phyloP scores from a whole-genome alignment of 2,797 vertebrate species.

The Momotus momota region DNA sequence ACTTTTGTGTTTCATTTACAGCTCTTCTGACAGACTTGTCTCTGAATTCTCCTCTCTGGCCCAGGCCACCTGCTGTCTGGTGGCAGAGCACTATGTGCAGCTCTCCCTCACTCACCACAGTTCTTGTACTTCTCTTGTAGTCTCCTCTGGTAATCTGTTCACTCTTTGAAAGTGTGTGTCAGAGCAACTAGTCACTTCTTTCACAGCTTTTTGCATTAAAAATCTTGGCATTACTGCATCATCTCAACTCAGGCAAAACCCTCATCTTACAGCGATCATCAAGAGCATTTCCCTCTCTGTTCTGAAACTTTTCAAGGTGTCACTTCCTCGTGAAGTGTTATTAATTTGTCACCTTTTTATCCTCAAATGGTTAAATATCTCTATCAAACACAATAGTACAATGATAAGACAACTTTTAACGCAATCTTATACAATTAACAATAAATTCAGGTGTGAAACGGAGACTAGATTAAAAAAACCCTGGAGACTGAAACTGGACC shows the following conservation, averaged over 20 bases:
- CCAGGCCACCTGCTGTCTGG: not conserved
- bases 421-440: not conserved
- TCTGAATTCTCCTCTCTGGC: not conserved
- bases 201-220: not conserved
- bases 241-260: not conserved
- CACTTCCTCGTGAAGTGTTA: not conserved
- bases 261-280: not conserved
- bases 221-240: not conserved
- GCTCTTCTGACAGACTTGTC: not conserved
- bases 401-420: not conserved
- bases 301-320: not conserved
- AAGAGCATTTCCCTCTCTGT: not conserved
- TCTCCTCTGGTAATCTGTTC: not conserved
- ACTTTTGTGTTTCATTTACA: not conserved
- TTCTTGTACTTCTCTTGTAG: not conserved
- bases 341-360: not conserved
- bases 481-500: not conserved
- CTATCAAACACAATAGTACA: not conserved
- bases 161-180: not conserved
- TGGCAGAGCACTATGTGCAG: not conserved
- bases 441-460: not conserved
- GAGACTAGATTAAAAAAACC: not conserved
- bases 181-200: not conserved
- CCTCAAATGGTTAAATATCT: not conserved
- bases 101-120: not conserved